These are phyloP conservation scores for Lepus oiostolus DNA, from an alignment of 2,797 vertebrate species.

Conservation along the genomic window DNA sequence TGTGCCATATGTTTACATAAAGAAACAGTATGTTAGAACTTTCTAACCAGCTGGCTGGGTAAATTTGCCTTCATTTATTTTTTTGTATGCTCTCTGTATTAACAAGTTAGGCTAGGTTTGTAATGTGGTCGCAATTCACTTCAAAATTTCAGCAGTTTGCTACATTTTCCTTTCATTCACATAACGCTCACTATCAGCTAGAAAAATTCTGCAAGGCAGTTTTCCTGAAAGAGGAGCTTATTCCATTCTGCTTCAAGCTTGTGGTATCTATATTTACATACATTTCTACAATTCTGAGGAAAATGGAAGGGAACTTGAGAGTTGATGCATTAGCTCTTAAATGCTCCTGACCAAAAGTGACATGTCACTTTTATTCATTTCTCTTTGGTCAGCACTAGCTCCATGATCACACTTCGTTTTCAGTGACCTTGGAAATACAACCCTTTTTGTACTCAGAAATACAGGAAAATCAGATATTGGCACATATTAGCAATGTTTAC, in stretches of 20 bases:
- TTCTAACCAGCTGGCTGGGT: not conserved
- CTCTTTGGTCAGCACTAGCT: not conserved
- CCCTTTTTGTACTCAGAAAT: not conserved
- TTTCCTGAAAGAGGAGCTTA: not conserved
- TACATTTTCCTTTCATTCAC: not conserved
- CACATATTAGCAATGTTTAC: not conserved
- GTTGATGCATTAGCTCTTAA: not conserved
- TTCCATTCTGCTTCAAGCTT: not conserved
- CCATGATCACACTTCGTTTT: not conserved
- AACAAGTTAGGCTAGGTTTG: not conserved
- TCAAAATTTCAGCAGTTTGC: not conserved
- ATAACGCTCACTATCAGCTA: not conserved
- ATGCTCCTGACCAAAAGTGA: not conserved
- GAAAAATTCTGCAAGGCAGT: not conserved
- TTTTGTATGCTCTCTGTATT: not conserved
- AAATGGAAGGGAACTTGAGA: not conserved
- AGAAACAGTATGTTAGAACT: not conserved
- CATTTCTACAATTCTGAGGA: not conserved
- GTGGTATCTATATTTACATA: not conserved
- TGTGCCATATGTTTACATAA: not conserved
- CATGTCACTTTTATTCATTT: not conserved
- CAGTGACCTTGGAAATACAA: not conserved
- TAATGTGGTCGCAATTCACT: not conserved
- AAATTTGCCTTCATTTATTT: not conserved
- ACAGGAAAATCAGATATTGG: not conserved